Conservation (phyloP, 2,113 vertebrate genomes). For the Illadopsis cleaveri region DNA sequence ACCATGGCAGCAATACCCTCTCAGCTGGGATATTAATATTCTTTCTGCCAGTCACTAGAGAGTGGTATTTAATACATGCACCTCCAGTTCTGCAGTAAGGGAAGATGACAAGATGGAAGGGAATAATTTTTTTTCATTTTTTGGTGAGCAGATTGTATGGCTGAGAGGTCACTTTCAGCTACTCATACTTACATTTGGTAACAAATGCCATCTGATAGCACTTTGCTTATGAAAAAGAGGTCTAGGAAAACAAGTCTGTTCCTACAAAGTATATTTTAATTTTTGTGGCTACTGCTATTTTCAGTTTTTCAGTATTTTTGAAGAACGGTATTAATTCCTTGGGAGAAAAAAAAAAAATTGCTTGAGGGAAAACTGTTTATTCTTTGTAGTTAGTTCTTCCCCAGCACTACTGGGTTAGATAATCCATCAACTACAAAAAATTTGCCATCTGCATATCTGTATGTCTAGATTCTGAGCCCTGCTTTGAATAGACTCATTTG, state of each 20-base stretch:
- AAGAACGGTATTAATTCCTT: background rate
- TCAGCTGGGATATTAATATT: background rate
- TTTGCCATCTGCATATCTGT: background rate
- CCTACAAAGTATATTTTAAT: background rate
- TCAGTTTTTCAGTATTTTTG: background rate
- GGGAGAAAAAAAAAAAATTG: background rate
- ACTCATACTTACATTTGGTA: background rate
- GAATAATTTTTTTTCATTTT: background rate
- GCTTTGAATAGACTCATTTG: constrained; percentile 12
- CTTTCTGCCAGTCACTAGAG: background rate
- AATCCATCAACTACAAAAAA: background rate
- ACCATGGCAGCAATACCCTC: background rate
- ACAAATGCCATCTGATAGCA: background rate
- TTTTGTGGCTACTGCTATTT: background rate
- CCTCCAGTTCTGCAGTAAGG: background rate
- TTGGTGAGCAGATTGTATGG: background rate
- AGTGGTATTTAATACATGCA: background rate
- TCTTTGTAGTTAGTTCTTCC: background rate
- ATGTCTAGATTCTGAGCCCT: background rate
- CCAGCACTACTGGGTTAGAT: background rate
- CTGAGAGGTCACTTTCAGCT: background rate
- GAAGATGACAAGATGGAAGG: background rate
- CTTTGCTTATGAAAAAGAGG: background rate
- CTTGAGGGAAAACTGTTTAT: background rate
- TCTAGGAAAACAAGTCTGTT: background rate